Percentiles rank a stretch among this genome's conserved stretches.
These are phyloP conservation scores for Xyrichtys novacula DNA, from an alignment of 2,797 vertebrate genomes.

Conservation along the genomic window DNA sequence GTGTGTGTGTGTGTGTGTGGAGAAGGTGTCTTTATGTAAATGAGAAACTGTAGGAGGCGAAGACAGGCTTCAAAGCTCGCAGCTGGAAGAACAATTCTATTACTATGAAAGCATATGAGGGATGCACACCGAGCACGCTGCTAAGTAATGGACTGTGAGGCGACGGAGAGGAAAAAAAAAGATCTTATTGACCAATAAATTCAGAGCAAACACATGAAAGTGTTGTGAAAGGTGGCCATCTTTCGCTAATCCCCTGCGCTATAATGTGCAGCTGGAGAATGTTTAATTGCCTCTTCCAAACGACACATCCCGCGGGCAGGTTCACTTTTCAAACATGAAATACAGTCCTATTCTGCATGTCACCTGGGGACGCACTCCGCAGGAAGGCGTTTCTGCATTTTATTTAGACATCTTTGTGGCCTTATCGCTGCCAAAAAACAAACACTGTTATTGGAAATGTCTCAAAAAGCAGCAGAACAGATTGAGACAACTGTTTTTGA, in stretches of 20 bases:
- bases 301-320: slow-evolving; percentile 1
- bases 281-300: slow-evolving; percentile 39
- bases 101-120: slow-evolving; percentile 6
- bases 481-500: background rate
- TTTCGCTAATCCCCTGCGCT: slow-evolving; percentile 6
- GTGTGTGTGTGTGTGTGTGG: slow-evolving; percentile 3
- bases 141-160: slow-evolving; percentile 1
- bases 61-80: slow-evolving; percentile 51
- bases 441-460: background rate
- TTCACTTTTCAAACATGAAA: slow-evolving; percentile 28
- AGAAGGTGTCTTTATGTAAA: slow-evolving; percentile 64
- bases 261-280: slow-evolving; percentile 31
- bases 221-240: slow-evolving; percentile 12
- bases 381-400: background rate
- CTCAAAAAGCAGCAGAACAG: background rate
- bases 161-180: background rate
- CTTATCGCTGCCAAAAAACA: background rate
- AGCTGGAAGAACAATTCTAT: slow-evolving; percentile 21
- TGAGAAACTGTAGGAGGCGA: slow-evolving; percentile 57
- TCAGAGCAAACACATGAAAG: slow-evolving; percentile 15
- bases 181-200: slow-evolving; percentile 37
- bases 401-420: background rate
- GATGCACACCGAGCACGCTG: slow-evolving; percentile 5
- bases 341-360: background rate
- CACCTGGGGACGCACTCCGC: background rate